Base-by-base conservation (phyloP, 2,888 invertebrate genomes). In the Latrodectus hesperus region DNA sequence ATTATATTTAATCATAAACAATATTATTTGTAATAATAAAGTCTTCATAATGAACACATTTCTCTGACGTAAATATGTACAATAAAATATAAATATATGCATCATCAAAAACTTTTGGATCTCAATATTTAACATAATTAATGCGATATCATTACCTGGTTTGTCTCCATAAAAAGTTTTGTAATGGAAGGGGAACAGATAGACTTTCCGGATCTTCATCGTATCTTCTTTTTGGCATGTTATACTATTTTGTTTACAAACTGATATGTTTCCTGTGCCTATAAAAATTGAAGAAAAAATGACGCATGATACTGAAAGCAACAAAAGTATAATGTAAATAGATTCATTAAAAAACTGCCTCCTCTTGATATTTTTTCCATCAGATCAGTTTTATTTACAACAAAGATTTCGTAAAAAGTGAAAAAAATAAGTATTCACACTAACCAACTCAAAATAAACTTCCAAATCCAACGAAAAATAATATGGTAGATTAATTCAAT, bases 131-230 rank as follows among this genome's bases (percentile, higher is more conserved):
- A 38, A 6, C 38, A 38, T 4, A 38, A 38, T 38, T 38, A 6
- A 38, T 38, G 38, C 2, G 38, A 38, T 80, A 89, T 70, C 26
- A 60, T 64, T 90, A 96, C 96, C 95, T 95, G 90, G 98, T 96
- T 94, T 99, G 98, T 91, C 97, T 94, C 99, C 99, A 99, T 89
- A 99, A 94, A 93, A 98, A 99, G 91, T 97, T 96, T 93, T 99
- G 99, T 88, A 99, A 97, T 1, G 99, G 97, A 89, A 99, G 95
- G 0, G 99, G 99, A 89, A 99, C 94, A 83, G 95, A 94, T 91
- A 96, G 95, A 91, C 80, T 64, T 76, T 84, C 88, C 9, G 86
- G 80, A 52, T 85, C 82, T 74, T 81, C 88, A 75, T 88, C 88
- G 55, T 78, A 67, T 71, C 79, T 88, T 76, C 84, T 79, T 70